Percentiles rank a stretch among this genome's conserved stretches.
phyloP scores from a whole-genome alignment of 2,113 vertebrate genomes.

The Gnathonemus longibarbis region DNA sequence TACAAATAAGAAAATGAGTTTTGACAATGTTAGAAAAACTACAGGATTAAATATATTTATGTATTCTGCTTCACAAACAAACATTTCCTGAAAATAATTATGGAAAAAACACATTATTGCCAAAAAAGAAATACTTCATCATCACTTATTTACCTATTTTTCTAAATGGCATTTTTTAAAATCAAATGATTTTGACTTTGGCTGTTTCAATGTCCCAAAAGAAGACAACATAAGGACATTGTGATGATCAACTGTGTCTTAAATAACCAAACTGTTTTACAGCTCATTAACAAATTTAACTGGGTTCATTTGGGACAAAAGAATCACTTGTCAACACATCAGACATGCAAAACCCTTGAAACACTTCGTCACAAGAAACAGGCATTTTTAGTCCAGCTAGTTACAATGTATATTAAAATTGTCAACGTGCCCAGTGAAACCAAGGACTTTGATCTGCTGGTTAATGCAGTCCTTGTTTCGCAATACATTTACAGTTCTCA shows the following conservation, averaged over 20 bases:
- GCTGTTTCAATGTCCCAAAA: background rate
- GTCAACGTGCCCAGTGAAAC: background rate
- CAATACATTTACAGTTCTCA: background rate
- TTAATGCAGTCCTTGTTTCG: background rate
- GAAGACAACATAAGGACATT: background rate
- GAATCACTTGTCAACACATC: background rate
- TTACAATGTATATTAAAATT: background rate
- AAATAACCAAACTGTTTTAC: background rate
- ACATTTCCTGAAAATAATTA: constrained; percentile 9
- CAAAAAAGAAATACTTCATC: constrained; percentile 21
- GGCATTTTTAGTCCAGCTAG: background rate
- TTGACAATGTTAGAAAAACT: background rate
- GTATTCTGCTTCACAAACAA: background rate
- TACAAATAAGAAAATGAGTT: background rate
- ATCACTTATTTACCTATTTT: background rate
- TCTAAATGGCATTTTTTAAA: background rate
- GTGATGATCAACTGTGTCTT: background rate
- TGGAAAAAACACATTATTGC: constrained; percentile 5
- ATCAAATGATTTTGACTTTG: background rate
- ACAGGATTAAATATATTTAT: constrained; percentile 3
- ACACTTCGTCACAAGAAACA: background rate
- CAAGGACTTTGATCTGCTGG: background rate
- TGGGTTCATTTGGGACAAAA: constrained; percentile 2
- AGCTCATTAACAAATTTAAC: background rate
- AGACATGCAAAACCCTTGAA: background rate